phyloP scores from a whole-genome alignment of 2,797 vertebrate species.

The Eleutherodactylus coqui region DNA sequence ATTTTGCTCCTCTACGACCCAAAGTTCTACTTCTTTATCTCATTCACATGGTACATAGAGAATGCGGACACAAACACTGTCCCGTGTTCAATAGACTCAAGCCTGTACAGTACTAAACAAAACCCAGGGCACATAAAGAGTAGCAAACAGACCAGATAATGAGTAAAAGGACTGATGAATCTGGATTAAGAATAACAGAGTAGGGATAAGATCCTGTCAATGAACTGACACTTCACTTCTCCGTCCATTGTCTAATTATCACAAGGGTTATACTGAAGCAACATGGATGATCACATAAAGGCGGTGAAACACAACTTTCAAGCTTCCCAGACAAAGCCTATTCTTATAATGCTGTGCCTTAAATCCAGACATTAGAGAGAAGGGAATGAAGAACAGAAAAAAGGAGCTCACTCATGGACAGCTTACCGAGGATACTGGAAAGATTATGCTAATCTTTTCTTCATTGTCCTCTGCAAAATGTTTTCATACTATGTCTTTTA shows the following conservation, averaged over 20 bases:
- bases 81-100: not conserved
- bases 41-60: not conserved
- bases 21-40: not conserved
- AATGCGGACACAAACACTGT: not conserved
- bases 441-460: constrained; percentile 99
- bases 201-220: constrained; percentile 85
- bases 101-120: constrained; percentile 39
- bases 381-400: constrained; percentile 78
- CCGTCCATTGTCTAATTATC: constrained; percentile 87
- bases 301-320: constrained; percentile 95
- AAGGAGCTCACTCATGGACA: constrained; percentile 91
- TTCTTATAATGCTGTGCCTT: constrained; percentile 88
- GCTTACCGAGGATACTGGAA: constrained; percentile 98
- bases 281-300: constrained; percentile 94
- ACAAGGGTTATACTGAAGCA: constrained; percentile 84
- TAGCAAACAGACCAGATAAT: constrained; percentile 59
- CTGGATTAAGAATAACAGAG: constrained; percentile 86
- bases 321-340: constrained; percentile 88
- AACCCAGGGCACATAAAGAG: constrained; percentile 33
- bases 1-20: not conserved
- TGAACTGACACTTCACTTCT: constrained; percentile 87
- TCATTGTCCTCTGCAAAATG: constrained; percentile 98
- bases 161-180: constrained; percentile 67
- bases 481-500: constrained; percentile 99
- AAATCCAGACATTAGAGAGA: constrained; percentile 89